Evolutionary conservation across 92 coral and sea anemone genomes (phyloP).

Genomic region (Siderastrea siderea): DNA sequence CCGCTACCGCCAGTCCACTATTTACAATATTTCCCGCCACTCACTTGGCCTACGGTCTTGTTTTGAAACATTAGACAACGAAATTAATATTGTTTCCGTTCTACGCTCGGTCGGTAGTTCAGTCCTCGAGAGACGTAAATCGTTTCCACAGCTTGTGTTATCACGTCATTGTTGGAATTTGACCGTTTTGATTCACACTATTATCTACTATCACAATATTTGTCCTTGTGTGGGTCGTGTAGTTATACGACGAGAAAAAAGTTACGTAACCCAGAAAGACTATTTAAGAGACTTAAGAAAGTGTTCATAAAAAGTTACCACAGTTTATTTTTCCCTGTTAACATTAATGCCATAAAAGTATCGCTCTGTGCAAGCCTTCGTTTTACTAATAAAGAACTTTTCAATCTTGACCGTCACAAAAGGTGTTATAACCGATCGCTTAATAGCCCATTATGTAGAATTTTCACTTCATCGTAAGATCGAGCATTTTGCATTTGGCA

Average conservation of each 20-base stretch:
- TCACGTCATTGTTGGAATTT: not conserved
- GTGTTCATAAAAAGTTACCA: too few relatives aligned
- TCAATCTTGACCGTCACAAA: too few relatives aligned
- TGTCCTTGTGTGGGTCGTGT: too few relatives aligned
- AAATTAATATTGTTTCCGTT: not conserved
- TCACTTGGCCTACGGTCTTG: not conserved
- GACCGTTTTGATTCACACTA: not conserved
- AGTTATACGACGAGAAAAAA: too few relatives aligned
- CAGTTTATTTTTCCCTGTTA: too few relatives aligned
- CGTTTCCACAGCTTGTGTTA: not conserved
- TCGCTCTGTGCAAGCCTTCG: too few relatives aligned
- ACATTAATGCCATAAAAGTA: too few relatives aligned
- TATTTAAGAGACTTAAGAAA: too few relatives aligned
- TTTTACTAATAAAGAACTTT: too few relatives aligned
- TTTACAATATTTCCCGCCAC: not conserved
- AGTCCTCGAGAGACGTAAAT: not conserved
- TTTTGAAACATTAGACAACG: not conserved
- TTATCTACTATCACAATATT: too few relatives aligned
- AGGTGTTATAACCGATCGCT: too few relatives aligned
- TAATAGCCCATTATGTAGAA: not conserved
- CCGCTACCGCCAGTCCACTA: not conserved
- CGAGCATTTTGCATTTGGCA: slow-evolving; percentile 4
- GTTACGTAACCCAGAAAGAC: too few relatives aligned
- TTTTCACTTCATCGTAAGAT: not conserved
- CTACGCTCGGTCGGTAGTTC: not conserved